Percentiles rank a stretch among this genome's conserved stretches.
Evolutionary conservation across 2,888 invertebrate genomes (phyloP).

Genomic region (Aspidapion aeneum): DNA sequence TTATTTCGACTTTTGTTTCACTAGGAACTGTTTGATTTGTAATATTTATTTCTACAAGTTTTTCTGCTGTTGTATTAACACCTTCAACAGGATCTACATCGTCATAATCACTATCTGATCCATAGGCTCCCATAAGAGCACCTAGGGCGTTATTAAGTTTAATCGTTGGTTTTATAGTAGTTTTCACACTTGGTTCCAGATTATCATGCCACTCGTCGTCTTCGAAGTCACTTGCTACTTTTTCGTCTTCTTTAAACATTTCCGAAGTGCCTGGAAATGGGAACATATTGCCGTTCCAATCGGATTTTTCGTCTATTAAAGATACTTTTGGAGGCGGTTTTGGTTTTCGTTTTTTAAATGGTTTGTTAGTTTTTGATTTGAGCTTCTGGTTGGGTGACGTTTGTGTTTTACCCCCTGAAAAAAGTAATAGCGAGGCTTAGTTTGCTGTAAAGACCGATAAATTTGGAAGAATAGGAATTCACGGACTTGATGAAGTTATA

Average conservation of each 20-base stretch:
- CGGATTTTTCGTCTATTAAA: conserved; percentile 41
- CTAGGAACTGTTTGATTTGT: background rate
- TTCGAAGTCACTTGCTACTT: conserved; percentile 37
- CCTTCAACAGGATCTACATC: background rate
- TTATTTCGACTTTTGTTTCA: background rate
- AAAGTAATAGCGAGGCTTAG: too few relatives aligned
- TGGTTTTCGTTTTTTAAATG: conserved; percentile 14
- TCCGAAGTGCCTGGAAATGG: conserved; percentile 44
- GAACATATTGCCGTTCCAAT: conserved; percentile 45
- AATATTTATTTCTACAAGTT: background rate
- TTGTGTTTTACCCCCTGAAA: conserved; percentile 21
- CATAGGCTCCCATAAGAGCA: conserved; percentile 57
- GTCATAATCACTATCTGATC: conserved; percentile 49
- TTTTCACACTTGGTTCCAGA: conserved; percentile 1
- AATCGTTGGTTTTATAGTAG: conserved; percentile 18
- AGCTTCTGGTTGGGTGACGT: background rate
- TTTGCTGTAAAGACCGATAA: too few relatives aligned
- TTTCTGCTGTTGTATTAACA: conserved; percentile 1
- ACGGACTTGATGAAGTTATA: too few relatives aligned
- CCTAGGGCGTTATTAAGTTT: conserved; percentile 54
- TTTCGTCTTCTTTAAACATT: conserved; percentile 34
- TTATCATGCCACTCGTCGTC: conserved; percentile 42
- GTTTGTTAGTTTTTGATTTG: conserved; percentile 15
- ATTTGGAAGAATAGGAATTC: too few relatives aligned
- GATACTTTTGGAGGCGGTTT: conserved; percentile 30